Evolutionary conservation across 2,888 invertebrate genomes (phyloP), one percentile per base, ranked within the genome.

Genomic region (Epistrophe eligans): DNA sequence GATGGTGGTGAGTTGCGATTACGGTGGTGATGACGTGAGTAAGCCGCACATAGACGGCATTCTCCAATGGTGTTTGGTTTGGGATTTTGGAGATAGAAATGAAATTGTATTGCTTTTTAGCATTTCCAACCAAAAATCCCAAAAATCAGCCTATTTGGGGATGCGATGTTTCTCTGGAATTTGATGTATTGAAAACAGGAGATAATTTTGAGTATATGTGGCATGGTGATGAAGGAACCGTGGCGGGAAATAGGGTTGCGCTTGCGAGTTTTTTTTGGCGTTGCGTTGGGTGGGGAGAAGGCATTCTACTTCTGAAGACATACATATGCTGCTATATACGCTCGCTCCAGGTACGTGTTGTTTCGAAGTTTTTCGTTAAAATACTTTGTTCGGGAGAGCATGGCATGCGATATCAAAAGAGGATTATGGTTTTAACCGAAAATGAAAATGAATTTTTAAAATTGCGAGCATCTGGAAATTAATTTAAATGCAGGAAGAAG

Each of bases 401-500:
- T 58, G 64, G 50, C 60, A 40, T 71, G 38, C 48, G 60, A 79
- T 50, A 82, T 82, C 71, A 77, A 77, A 71, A 82, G 76, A 57
- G 77, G 70, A 82, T 82, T 82, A 82, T 64, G 71, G 71, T 45
- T 77, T 77, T 58, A 81, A 71, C 48, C 58, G 40, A 66, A 81
- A 70, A 70, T 64, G 45, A 76, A 76, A 81, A 67, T 80, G 80
- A 62, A 43, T 76, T 55, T 62, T 76, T 52, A 62, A 71, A 62
- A 71, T 48, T 55, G 62, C 52, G 32, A 45, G 71, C 70, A 77
- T 71, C 71, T 82, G 38, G 62, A 76, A 81, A 81, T 76, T 77
- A 77, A 77, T 82, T 77, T 77, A 64, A 62, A 57, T 82, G 81
- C 64, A 82, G 71, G 55, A 64, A 76, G 55, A 76, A 81, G 62